Evolutionary conservation across 2,113 vertebrate genomes (phyloP), one percentile per base, ranked within the genome.

Genomic region (Piaya cayana): DNA sequence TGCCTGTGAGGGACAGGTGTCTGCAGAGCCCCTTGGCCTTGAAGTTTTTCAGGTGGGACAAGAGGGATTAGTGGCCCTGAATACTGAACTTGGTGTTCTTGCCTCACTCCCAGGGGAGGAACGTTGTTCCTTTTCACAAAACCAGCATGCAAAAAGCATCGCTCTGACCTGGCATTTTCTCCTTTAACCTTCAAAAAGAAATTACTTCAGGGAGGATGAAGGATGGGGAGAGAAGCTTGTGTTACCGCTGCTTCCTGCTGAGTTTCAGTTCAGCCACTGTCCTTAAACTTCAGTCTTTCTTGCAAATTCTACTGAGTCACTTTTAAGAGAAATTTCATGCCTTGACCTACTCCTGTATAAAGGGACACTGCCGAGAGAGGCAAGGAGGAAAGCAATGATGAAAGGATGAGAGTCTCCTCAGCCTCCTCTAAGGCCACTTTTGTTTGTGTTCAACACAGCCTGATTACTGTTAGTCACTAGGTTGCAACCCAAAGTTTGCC

Each of bases 241-340:
- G 89, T 77, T 92, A 72, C 55, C 79, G 42, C 15, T 23, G 5
- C 39, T 80, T 91, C 78, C 85, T 82, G 84, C 82, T 81, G 90
- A 81, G 59, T 82, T 72, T 87, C 39, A 42, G 30, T 95, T 95
- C 74, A 89, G 49, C 6, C 82, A 13, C 19, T 42, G 67, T 36
- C 69, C 63, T 96, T 86, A 76, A 86, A 92, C 52, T 84, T 72
- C 75, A 82, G 65, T 11, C 16, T 69, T 90, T 79, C 88, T 95
- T 88, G 53, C 32, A 85, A 92, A 78, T 45, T 72, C 69, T 71
- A 68, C 60, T 1, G 4, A 52, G 30, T 52, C 7, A 7, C 53
- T 94, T 90, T 90, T 45, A 83, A 92, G 60, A 70, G 43, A 62
- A 75, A 58, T 21, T 75, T 85, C 26, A 16, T 26, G 21, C 53